Percentiles rank a stretch among this genome's conserved stretches.
Evolutionary conservation across 2,797 vertebrate species (phyloP).

Genomic region (Hoplostethus mediterraneus): DNA sequence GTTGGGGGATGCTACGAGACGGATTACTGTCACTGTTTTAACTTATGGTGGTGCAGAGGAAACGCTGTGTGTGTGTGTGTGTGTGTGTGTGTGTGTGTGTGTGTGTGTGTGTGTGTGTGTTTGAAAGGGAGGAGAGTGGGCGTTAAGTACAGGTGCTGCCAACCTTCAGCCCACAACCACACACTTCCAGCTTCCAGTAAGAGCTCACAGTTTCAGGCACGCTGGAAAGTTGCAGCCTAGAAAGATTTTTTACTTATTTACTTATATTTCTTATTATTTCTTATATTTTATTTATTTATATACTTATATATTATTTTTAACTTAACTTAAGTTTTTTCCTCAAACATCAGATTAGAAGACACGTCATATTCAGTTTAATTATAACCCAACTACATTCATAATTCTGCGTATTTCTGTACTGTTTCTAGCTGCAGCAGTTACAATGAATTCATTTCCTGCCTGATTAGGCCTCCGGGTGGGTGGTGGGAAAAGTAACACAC

Average conservation of each 20-base stretch:
- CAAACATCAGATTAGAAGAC: neutral
- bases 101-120: conserved; percentile 27
- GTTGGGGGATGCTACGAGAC: conserved; percentile 56
- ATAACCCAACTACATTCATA: neutral
- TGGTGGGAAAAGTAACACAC: conserved; percentile 15
- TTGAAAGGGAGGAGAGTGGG: conserved; percentile 49
- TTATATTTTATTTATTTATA: too few relatives aligned
- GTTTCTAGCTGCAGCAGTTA: conserved; percentile 16
- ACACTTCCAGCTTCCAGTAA: too few relatives aligned
- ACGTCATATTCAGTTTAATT: conserved; percentile 17
- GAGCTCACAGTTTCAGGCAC: neutral
- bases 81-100: conserved; percentile 25
- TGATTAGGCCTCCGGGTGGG: conserved; percentile 33
- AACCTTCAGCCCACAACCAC: conserved; percentile 55
- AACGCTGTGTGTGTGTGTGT: conserved; percentile 29
- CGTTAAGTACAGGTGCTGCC: conserved; percentile 65
- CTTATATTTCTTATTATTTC: too few relatives aligned
- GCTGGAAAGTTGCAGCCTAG: neutral
- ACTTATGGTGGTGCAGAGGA: conserved; percentile 36
- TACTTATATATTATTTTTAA: too few relatives aligned
- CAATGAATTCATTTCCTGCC: conserved; percentile 3
- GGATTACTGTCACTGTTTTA: conserved; percentile 74
- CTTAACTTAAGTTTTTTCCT: neutral
- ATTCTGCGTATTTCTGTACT: conserved; percentile 21
- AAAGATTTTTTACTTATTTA: neutral